Evolutionary conservation across 2,888 invertebrate species (phyloP).

Genomic region (Latheticus oryzae): DNA sequence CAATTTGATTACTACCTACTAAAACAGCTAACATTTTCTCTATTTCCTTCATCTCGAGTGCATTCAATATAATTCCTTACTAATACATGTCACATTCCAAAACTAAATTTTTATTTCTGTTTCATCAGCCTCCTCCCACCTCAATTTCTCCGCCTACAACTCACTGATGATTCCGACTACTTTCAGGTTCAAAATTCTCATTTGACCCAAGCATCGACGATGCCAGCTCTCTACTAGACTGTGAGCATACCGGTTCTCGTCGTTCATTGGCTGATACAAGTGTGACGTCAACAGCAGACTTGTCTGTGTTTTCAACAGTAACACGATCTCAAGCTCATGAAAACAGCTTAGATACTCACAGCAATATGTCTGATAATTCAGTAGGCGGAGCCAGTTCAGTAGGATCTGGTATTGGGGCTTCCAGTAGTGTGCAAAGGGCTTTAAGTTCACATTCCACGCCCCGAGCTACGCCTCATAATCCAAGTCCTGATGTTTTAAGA

Average conservation of each 20-base stretch:
- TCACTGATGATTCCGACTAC: conserved; percentile 35
- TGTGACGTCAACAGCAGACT: conserved; percentile 85
- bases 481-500: conserved; percentile 79
- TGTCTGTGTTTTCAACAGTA: conserved; percentile 81
- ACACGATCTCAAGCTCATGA: conserved; percentile 80
- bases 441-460: conserved; percentile 73
- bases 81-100: conserved; percentile 24
- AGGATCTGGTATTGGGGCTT: conserved; percentile 65
- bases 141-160: neutral
- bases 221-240: conserved; percentile 74
- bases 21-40: no score
- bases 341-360: conserved; percentile 81
- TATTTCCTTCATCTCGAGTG: no score
- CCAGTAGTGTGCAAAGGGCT: conserved; percentile 67
- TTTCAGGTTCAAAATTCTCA: conserved; percentile 73
- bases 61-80: conserved; percentile 16
- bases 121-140: conserved; percentile 9
- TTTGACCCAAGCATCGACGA: conserved; percentile 76
- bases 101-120: conserved; percentile 13
- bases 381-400: conserved; percentile 69
- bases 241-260: conserved; percentile 75
- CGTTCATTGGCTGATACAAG: conserved; percentile 86
- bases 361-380: conserved; percentile 80
- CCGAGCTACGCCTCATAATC: conserved; percentile 73
- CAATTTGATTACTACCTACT: no score